A percentile compares a stretch with the other conserved stretches of the same genome.
Evolutionary conservation across 2,797 vertebrate species (phyloP).

Genomic region (Sebastes matsubarae): DNA sequence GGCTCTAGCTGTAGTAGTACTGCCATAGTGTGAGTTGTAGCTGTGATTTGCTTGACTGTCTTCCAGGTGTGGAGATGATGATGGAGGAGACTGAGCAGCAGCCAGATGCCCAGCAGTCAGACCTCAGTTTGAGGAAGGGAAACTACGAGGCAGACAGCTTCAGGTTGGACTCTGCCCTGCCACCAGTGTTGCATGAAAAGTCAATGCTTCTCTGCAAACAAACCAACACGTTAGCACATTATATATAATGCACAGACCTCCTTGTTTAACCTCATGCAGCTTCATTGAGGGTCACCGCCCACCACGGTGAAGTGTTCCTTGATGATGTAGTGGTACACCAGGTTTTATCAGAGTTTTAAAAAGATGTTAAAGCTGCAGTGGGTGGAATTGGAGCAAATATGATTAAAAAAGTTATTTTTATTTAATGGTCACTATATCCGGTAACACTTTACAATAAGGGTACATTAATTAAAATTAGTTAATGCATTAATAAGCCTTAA

Average conservation of each 20-base stretch:
- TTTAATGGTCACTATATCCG: no score
- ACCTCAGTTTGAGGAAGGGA: conserved; percentile 2
- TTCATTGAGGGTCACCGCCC: neutral
- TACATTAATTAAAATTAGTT: no score
- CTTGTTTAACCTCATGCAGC: neutral
- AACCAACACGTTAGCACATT: no score
- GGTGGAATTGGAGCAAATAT: no score
- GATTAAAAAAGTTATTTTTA: no score
- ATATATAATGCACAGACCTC: neutral
- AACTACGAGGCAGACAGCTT: conserved; percentile 42
- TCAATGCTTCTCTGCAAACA: neutral
- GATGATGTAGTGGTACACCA: no score
- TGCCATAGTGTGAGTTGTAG: rapidly evolving
- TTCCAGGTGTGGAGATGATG: conserved; percentile 37
- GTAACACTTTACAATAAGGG: no score
- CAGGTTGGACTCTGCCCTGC: conserved; percentile 63
- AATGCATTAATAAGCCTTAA: no score
- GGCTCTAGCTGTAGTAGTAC: neutral
- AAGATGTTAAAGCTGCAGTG: no score
- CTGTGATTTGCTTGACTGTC: neutral
- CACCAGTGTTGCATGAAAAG: neutral
- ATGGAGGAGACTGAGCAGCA: conserved; percentile 72
- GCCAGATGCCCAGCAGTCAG: conserved; percentile 24
- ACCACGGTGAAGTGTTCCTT: neutral
- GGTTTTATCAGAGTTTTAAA: neutral